Evolutionary conservation across 1,140 invertebrate species (phyloP).

Genomic region (Ceratina calcarata): DNA sequence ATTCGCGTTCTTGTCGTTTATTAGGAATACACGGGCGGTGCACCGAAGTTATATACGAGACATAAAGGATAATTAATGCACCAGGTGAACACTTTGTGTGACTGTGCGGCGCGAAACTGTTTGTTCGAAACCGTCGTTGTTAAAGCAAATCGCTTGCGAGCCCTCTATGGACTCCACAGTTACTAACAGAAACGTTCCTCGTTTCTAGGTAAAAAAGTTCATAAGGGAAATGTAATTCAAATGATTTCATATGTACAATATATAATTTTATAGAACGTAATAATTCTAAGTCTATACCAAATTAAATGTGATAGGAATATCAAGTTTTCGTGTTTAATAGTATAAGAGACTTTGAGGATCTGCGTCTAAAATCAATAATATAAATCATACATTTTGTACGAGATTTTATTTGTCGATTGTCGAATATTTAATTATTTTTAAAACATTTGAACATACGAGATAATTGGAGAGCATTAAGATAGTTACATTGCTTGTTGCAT

Average conservation of each 20-base stretch:
- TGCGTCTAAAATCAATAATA: not conserved
- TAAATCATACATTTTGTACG: not conserved
- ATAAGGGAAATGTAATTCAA: not conserved
- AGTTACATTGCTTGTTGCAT: not conserved
- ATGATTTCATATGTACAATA: too few relatives aligned
- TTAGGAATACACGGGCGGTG: not conserved
- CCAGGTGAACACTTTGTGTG: not conserved
- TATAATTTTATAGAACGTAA: too few relatives aligned
- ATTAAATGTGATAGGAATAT: too few relatives aligned
- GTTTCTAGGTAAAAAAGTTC: not conserved
- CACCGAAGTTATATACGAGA: not conserved
- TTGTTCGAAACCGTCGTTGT: conserved; percentile 63
- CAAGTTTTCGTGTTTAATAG: too few relatives aligned
- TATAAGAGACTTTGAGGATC: too few relatives aligned
- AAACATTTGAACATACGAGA: not conserved
- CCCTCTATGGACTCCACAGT: conserved; percentile 45
- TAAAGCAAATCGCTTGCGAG: conserved; percentile 25
- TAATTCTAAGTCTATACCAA: too few relatives aligned
- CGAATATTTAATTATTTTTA: not conserved
- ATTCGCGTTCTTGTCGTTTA: not conserved
- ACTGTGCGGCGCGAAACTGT: conserved; percentile 59
- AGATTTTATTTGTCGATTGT: not conserved
- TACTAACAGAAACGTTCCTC: not conserved
- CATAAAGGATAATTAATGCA: not conserved
- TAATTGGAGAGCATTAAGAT: not conserved